Evolutionary conservation across 2,888 invertebrate species (phyloP).

Genomic region (Pocota personata): DNA sequence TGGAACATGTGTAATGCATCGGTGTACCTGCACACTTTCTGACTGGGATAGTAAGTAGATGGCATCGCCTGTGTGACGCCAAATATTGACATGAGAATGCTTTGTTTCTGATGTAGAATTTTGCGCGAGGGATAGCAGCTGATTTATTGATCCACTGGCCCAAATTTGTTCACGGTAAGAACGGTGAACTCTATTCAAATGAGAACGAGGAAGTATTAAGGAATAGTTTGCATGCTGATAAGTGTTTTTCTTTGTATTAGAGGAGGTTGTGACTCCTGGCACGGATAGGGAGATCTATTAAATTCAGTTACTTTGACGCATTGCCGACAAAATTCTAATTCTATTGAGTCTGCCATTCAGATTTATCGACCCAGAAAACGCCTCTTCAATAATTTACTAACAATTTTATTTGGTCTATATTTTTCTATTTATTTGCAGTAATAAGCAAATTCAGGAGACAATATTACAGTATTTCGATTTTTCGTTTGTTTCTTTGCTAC

Average conservation of each 20-base stretch:
- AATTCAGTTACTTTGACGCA: no score
- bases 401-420: no score
- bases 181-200: neutral
- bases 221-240: constrained; percentile 1
- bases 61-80: constrained; percentile 58
- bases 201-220: neutral
- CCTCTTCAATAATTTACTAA: no score
- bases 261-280: no score
- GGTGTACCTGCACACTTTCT: constrained; percentile 8
- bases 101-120: constrained; percentile 9
- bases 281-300: no score
- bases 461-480: no score
- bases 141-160: constrained; percentile 67
- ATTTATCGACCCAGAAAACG: no score
- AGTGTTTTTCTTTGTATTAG: neutral
- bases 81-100: constrained; percentile 61
- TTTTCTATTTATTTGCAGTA: no score
- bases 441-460: no score
- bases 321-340: no score
- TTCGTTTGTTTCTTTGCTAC: no score
- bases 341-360: no score
- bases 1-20: constrained; percentile 51
- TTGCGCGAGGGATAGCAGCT: constrained; percentile 39
- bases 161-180: constrained; percentile 30
- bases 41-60: constrained; percentile 20